phyloP scores from a whole-genome alignment of 2,797 vertebrate species.

The Phoxinus dragarum region DNA sequence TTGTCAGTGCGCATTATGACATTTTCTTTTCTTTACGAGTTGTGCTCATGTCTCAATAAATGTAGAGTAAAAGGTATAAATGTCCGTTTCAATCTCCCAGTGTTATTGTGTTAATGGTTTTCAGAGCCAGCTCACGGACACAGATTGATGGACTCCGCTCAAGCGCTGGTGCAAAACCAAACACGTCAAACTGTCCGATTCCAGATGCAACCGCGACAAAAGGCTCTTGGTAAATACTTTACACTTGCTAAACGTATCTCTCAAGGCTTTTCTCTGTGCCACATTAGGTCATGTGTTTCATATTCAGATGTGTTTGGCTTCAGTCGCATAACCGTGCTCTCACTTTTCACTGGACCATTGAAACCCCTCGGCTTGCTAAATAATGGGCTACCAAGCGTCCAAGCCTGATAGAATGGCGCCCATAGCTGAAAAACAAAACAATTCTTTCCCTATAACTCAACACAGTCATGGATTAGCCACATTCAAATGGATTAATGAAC shows the following conservation, averaged over 20 bases:
- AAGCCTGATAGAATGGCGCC: slow-evolving; percentile 61
- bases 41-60: neutral
- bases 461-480: slow-evolving; percentile 69
- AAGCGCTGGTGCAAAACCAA: slow-evolving; percentile 70
- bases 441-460: slow-evolving; percentile 43
- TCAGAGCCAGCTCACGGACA: slow-evolving; percentile 63
- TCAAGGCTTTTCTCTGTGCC: slow-evolving; percentile 70
- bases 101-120: slow-evolving; percentile 65
- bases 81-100: slow-evolving; percentile 71
- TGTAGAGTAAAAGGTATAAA: slow-evolving; percentile 1
- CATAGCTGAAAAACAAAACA: slow-evolving; percentile 60
- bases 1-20: neutral
- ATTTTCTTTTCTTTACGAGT: neutral
- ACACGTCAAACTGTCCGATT: slow-evolving; percentile 69
- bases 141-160: slow-evolving; percentile 74
- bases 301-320: slow-evolving; percentile 74
- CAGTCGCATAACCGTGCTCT: slow-evolving; percentile 72
- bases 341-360: slow-evolving; percentile 70
- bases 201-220: slow-evolving; percentile 71
- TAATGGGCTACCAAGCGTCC: slow-evolving; percentile 69
- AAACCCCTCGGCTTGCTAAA: slow-evolving; percentile 69
- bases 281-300: slow-evolving; percentile 75
- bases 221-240: slow-evolving; percentile 70
- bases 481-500: slow-evolving; percentile 56
- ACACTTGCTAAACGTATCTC: slow-evolving; percentile 59